Evolutionary conservation across 2,797 vertebrate genomes (phyloP), one percentile per base, ranked within the genome.

Genomic region (Sebastes trivittatus): DNA sequence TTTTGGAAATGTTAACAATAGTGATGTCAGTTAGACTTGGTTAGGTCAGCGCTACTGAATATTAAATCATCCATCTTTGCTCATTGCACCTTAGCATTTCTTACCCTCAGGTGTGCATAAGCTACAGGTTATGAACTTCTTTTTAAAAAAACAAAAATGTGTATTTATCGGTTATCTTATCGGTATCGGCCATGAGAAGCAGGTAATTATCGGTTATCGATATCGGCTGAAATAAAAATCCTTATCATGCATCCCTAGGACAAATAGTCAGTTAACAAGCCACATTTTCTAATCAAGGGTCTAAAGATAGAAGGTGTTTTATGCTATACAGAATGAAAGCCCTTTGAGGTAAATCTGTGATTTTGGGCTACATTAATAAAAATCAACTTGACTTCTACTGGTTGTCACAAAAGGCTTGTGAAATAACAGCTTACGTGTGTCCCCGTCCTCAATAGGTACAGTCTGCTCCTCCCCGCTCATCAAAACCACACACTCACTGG

Each of bases 401-500:
- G 22, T 11, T 62, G n/a, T 65, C 34, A 75, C 18, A 78, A 49
- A 78, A 63, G 10, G 7, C 25, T 14, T 60, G 46, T 59, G 29
- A 62, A 78, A 70, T 46, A 52, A 11, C 67, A 63, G 46, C 90
- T 89, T 90, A 97, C 96, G 78, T 87, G 93, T 89, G 81, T 92
- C 81, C 32, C 74, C 52, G 4, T 93, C 91, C 65, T 93, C 74
- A 70, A 83, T 75, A 63, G 96, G 96, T 85, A 60, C 70, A 71
- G 96, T 95, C 90, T 95, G 92, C 88, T 98, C 97, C 94, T 99
- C 98, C 64, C 98, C 98, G 34, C 98, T 99, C 96, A 97, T 97
- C 94, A 99, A 94, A 91, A 98, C 97, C 94, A 96, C 94, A 94
- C 96, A 97, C 75, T 95, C 94, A 79, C 93, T 93, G 89, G 96